These are phyloP conservation scores for Neosilurus hyrtlii DNA, from an alignment of 2,797 vertebrate genomes.

Conservation along the genomic window DNA sequence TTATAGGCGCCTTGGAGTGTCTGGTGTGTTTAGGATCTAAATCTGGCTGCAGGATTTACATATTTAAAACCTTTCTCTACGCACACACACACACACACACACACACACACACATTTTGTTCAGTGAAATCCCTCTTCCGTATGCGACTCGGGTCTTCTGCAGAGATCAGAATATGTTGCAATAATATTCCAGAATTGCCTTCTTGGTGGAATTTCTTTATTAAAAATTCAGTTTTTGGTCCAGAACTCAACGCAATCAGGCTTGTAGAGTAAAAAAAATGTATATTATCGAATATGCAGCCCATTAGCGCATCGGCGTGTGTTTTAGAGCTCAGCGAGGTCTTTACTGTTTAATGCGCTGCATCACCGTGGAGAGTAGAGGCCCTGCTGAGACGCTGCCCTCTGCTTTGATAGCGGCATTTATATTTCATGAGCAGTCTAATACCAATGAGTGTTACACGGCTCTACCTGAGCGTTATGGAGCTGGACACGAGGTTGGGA, in stretches of 20 bases:
- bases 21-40: neutral
- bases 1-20: neutral
- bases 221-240: conserved; percentile 4
- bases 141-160: neutral
- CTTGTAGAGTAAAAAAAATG: neutral
- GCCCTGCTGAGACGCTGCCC: conserved; percentile 62
- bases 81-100: too few species aligned
- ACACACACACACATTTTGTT: too few species aligned
- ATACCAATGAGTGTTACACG: conserved; percentile 73
- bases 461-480: conserved; percentile 67
- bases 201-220: neutral
- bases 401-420: conserved; percentile 72
- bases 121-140: neutral
- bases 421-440: conserved; percentile 76
- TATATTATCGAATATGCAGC: conserved; percentile 27
- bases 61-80: neutral
- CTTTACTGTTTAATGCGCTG: conserved; percentile 58
- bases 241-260: neutral
- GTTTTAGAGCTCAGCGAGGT: conserved; percentile 22
- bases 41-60: neutral
- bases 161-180: neutral
- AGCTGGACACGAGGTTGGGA: conserved; percentile 66
- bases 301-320: conserved; percentile 17
- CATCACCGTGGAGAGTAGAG: conserved; percentile 58
- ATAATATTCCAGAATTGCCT: neutral